Evolutionary conservation across 2,888 invertebrate species (phyloP).

Genomic region (Drosophila bunnanda): DNA sequence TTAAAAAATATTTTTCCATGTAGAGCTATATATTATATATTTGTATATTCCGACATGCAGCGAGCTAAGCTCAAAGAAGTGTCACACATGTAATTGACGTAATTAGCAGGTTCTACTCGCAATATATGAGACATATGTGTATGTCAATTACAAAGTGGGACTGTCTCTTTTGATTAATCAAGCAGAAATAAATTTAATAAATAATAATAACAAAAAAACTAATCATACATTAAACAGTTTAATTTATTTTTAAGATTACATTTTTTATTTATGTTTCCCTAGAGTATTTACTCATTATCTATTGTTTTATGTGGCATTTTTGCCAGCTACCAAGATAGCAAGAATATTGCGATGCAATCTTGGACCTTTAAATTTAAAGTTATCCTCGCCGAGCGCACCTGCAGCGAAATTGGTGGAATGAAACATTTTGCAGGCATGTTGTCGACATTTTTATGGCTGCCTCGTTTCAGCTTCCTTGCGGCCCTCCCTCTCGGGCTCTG

Average conservation of each 20-base stretch:
- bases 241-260: neutral
- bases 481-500: conserved; percentile 15
- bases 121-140: conserved; percentile 5
- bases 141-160: conserved; percentile 15
- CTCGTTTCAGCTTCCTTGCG: conserved; percentile 29
- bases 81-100: conserved; percentile 63
- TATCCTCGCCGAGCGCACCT: conserved; percentile 46
- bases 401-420: conserved; percentile 50
- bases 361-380: conserved; percentile 31
- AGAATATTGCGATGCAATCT: neutral
- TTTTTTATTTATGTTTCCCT: neutral
- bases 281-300: neutral
- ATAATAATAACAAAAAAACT: too few species aligned
- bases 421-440: conserved; percentile 64
- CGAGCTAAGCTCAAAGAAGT: conserved; percentile 44
- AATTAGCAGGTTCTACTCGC: conserved; percentile 55
- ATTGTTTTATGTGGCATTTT: neutral
- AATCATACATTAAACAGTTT: neutral
- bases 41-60: conserved; percentile 45
- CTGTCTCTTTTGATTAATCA: conserved; percentile 32
- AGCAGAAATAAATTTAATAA: conserved; percentile 4
- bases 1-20: neutral
- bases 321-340: neutral
- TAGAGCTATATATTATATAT: neutral
- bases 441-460: conserved; percentile 74